phyloP scores from a whole-genome alignment of 2,888 invertebrate species.

The Linnaemya tessellans region DNA sequence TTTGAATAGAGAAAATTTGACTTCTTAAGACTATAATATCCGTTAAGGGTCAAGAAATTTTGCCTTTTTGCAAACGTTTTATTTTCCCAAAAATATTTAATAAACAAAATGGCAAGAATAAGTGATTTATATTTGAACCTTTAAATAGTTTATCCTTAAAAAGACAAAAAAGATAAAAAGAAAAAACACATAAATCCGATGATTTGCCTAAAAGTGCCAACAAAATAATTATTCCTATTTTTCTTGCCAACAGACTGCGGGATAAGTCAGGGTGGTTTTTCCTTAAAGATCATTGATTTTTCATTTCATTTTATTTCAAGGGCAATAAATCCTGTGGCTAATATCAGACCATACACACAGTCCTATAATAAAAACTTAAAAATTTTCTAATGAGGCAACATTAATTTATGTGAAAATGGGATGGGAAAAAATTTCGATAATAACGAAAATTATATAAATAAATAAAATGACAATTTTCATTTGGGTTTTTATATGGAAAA shows the following conservation, averaged over 20 bases:
- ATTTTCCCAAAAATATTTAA: constrained; percentile 3
- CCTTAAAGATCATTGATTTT: constrained; percentile 33
- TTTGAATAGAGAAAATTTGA: constrained; percentile 42
- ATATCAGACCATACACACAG: constrained; percentile 12
- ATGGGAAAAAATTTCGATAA: constrained; percentile 53
- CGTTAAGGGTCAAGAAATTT: constrained; percentile 48
- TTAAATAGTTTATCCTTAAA: constrained; percentile 15
- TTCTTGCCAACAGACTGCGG: constrained; percentile 5
- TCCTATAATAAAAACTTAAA: neutral
- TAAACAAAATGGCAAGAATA: neutral
- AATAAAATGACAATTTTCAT: too few relatives aligned
- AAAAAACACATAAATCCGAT: constrained; percentile 48
- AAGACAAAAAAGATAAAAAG: neutral
- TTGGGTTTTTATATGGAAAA: too few relatives aligned
- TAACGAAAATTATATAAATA: neutral
- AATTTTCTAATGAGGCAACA: constrained; percentile 53
- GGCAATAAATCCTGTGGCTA: constrained; percentile 64
- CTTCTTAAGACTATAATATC: constrained; percentile 29
- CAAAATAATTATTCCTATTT: constrained; percentile 60
- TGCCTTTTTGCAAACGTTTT: constrained; percentile 24
- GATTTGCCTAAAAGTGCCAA: constrained; percentile 67
- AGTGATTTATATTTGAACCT: constrained; percentile 4
- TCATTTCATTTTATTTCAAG: neutral
- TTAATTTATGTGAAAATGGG: constrained; percentile 61
- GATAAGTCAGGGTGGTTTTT: constrained; percentile 45